Percentiles rank a stretch among this genome's conserved stretches.
phyloP scores from a whole-genome alignment of 2,797 vertebrate genomes.

The Acanthopagrus latus region DNA sequence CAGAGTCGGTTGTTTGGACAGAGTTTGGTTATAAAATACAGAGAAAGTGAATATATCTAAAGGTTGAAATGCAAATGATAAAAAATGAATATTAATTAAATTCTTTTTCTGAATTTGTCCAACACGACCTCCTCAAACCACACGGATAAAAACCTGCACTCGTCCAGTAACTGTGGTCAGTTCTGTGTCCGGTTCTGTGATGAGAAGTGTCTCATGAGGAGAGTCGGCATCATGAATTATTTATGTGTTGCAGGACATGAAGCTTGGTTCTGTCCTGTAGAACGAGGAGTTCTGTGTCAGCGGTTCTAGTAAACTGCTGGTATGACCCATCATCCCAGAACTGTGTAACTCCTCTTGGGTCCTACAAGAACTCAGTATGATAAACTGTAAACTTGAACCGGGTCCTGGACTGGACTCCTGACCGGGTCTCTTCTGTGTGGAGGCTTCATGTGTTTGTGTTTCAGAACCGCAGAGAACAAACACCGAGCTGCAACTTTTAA shows the following conservation, averaged over 20 bases:
- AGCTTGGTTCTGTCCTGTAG: no score
- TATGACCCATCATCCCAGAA: no score
- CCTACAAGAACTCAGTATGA: no score
- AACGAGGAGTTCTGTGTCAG: no score
- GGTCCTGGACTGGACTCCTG: no score
- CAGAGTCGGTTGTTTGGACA: background rate
- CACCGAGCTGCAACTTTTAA: no score
- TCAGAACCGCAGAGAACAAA: no score
- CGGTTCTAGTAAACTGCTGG: no score
- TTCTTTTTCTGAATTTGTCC: background rate
- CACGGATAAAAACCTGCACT: background rate
- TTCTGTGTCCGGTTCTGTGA: background rate
- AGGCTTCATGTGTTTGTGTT: no score
- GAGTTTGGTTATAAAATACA: background rate
- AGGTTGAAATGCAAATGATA: background rate
- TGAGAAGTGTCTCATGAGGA: background rate
- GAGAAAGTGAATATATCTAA: background rate
- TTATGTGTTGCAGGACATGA: background rate
- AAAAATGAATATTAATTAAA: background rate
- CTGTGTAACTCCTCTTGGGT: no score
- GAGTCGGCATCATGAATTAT: conserved; percentile 10
- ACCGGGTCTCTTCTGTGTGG: no score
- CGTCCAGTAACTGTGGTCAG: background rate
- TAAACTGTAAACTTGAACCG: no score
- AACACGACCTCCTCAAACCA: background rate